A percentile compares a stretch with the other conserved stretches of the same genome.
phyloP scores from a whole-genome alignment of 1,140 invertebrate species.

The Drosophila mayri region DNA sequence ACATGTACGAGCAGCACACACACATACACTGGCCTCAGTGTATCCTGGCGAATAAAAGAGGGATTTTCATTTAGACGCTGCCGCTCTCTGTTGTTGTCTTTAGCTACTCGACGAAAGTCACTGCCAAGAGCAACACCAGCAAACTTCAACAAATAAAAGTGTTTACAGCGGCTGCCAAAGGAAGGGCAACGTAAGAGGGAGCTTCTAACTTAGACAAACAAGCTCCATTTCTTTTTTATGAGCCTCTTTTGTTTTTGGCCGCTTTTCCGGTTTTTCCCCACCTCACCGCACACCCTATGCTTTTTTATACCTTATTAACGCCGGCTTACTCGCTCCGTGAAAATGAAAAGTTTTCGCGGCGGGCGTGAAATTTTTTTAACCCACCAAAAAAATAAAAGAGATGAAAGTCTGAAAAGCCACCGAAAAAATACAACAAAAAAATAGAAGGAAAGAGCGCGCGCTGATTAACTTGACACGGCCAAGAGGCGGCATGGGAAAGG shows the following conservation, averaged over 20 bases:
- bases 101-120: slow-evolving; percentile 71
- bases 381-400: slow-evolving; percentile 16
- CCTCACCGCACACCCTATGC: background rate
- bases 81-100: slow-evolving; percentile 30
- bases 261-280: slow-evolving; percentile 23
- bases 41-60: slow-evolving; percentile 31
- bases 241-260: slow-evolving; percentile 52
- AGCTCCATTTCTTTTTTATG: slow-evolving; percentile 74
- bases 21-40: background rate
- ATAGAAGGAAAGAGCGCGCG: slow-evolving; percentile 19
- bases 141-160: slow-evolving; percentile 67
- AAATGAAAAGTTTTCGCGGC: slow-evolving; percentile 68
- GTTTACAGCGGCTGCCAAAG: slow-evolving; percentile 20
- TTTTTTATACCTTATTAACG: slow-evolving; percentile 78
- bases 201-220: slow-evolving; percentile 66
- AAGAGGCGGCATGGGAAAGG: slow-evolving; percentile 17
- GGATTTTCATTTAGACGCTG: slow-evolving; percentile 40
- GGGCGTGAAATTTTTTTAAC: slow-evolving; percentile 64
- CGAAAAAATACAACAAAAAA: slow-evolving; percentile 23
- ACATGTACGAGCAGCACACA: slow-evolving; percentile 22
- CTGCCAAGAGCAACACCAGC: slow-evolving; percentile 71
- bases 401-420: slow-evolving; percentile 32
- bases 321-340: slow-evolving; percentile 42
- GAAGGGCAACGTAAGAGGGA: slow-evolving; percentile 8
- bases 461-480: slow-evolving; percentile 78